phyloP scores from a whole-genome alignment of 1,140 invertebrate genomes.

The Drosophila carrolli region DNA sequence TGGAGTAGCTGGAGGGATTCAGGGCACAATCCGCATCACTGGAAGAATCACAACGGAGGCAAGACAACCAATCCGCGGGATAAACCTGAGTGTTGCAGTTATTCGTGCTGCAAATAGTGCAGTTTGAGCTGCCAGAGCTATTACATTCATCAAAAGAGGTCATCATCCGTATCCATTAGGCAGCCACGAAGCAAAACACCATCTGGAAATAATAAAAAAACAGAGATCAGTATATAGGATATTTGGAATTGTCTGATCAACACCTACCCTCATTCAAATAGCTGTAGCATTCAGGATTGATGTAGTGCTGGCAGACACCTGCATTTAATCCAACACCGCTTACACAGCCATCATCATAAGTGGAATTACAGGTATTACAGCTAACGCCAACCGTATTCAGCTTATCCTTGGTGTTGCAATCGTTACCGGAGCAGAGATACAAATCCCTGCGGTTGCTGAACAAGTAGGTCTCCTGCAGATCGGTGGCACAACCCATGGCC shows the following conservation, averaged over 20 bases:
- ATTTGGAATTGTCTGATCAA: too few species aligned
- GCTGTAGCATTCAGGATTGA: conserved; percentile 58
- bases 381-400: conserved; percentile 1
- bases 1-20: conserved; percentile 40
- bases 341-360: conserved; percentile 30
- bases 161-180: conserved; percentile 54
- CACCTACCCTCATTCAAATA: conserved; percentile 50
- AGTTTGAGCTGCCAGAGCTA: conserved; percentile 39
- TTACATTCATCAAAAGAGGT: conserved; percentile 62
- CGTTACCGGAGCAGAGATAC: conserved; percentile 55
- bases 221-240: neutral
- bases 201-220: conserved; percentile 20
- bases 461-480: conserved; percentile 41
- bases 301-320: conserved; percentile 40
- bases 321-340: rapidly evolving
- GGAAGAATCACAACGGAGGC: conserved; percentile 67
- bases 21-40: conserved; percentile 49
- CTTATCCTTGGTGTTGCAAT: conserved; percentile 67
- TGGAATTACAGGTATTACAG: conserved; percentile 55
- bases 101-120: conserved; percentile 49
- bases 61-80: conserved; percentile 62
- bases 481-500: conserved; percentile 70
- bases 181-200: conserved; percentile 66
- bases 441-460: conserved; percentile 43
- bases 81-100: conserved; percentile 58